Percentiles rank a stretch among this genome's conserved stretches.
These are phyloP conservation scores for Tragelaphus scriptus DNA, from an alignment of 2,113 vertebrate genomes.

Conservation along the genomic window DNA sequence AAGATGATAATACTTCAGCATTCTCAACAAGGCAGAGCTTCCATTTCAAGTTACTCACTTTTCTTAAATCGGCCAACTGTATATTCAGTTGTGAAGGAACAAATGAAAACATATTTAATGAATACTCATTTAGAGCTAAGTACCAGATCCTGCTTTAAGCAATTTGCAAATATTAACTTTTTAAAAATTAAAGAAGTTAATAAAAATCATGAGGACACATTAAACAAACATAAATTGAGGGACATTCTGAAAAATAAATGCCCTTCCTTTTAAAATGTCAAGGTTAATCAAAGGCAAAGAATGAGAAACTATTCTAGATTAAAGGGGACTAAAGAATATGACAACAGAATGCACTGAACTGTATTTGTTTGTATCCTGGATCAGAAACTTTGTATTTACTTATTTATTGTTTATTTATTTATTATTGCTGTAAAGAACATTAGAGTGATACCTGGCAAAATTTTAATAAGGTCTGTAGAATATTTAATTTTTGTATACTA, in stretches of 20 bases:
- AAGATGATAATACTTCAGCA: neutral
- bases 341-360: neutral
- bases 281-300: neutral
- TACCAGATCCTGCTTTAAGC: neutral
- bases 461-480: neutral
- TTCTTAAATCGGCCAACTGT: neutral
- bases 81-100: neutral
- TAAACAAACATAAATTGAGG: neutral
- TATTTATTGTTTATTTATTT: neutral
- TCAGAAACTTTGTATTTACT: neutral
- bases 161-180: neutral
- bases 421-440: neutral
- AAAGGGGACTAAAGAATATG: neutral
- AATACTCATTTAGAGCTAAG: neutral
- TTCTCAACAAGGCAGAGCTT: neutral
- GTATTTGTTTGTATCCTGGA: neutral
- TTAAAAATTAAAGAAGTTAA: slow-evolving; percentile 21
- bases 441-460: neutral
- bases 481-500: neutral
- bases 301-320: neutral
- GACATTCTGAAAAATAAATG: neutral
- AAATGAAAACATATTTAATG: neutral
- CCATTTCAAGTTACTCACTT: neutral
- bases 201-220: neutral
- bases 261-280: neutral